A percentile compares a stretch with the other conserved stretches of the same genome.
Evolutionary conservation across 2,113 vertebrate species (phyloP).

Genomic region (Octodon degus): DNA sequence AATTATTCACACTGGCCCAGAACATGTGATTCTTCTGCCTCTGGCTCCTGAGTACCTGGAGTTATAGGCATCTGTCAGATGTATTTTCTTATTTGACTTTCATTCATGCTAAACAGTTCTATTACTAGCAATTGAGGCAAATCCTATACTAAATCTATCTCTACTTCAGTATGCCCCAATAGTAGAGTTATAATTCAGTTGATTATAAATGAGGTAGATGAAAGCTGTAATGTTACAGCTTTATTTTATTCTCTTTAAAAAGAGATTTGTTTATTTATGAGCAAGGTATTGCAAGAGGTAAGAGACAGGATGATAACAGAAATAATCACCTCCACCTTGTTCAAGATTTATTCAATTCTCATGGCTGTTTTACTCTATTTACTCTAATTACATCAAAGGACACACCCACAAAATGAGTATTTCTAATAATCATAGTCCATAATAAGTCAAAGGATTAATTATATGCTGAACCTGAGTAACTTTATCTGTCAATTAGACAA

Average conservation of each 20-base stretch:
- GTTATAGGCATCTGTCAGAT: not conserved
- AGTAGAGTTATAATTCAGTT: not conserved
- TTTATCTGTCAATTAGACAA: not conserved
- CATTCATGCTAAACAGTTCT: not conserved
- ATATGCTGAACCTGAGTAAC: not conserved
- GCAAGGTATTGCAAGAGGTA: not conserved
- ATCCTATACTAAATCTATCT: not conserved
- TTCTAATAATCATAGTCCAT: not conserved
- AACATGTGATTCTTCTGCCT: not conserved
- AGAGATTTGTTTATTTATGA: not conserved
- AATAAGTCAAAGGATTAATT: slow-evolving; percentile 26
- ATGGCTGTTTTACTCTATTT: not conserved
- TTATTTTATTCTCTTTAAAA: not conserved
- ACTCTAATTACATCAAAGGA: not conserved
- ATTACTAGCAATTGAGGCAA: not conserved
- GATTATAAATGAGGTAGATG: not conserved
- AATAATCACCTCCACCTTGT: not conserved
- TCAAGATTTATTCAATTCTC: not conserved
- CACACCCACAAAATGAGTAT: not conserved
- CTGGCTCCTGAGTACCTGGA: not conserved
- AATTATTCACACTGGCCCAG: not conserved
- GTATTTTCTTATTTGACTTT: not conserved
- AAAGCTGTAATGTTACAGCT: not conserved
- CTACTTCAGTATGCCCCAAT: fast-evolving
- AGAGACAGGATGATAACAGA: not conserved